phyloP scores from a whole-genome alignment of 2,797 vertebrate genomes.

The Coluber constrictor region DNA sequence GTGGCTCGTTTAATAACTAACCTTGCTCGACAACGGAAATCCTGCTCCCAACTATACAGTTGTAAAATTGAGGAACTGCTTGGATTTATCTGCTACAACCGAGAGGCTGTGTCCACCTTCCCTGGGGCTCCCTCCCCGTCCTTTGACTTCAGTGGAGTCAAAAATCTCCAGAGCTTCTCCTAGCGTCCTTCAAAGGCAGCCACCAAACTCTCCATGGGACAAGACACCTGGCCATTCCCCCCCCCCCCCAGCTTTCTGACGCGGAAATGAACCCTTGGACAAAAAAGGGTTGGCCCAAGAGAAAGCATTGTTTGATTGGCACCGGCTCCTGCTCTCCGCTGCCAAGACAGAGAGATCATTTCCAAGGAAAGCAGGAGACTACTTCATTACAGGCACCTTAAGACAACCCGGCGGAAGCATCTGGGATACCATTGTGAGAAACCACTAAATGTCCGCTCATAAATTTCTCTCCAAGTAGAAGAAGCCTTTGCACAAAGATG shows the following conservation, averaged over 20 bases:
- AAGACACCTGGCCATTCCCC: neutral
- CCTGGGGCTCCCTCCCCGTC: too few relatives aligned
- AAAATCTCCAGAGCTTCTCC: neutral
- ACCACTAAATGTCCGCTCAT: neutral
- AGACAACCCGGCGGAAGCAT: neutral
- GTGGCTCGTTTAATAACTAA: too few relatives aligned
- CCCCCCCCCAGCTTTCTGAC: neutral
- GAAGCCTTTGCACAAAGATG: neutral
- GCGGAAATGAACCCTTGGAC: neutral
- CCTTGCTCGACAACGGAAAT: too few relatives aligned
- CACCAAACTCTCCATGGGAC: accelerated
- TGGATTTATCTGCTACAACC: too few relatives aligned
- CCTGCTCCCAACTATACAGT: too few relatives aligned
- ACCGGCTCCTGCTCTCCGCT: too few relatives aligned
- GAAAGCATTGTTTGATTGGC: too few relatives aligned
- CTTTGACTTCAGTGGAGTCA: neutral
- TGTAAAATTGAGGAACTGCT: too few relatives aligned
- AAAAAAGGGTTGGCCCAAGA: neutral
- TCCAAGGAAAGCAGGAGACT: neutral
- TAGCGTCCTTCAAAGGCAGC: neutral
- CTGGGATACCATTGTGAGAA: neutral
- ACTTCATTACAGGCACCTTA: neutral
- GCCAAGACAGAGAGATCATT: neutral
- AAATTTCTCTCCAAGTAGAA: neutral
- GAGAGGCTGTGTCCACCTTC: too few relatives aligned